Evolutionary conservation across 2,113 vertebrate species (phyloP), one percentile per base, ranked within the genome.

Genomic region (Gallinago jamesoni): DNA sequence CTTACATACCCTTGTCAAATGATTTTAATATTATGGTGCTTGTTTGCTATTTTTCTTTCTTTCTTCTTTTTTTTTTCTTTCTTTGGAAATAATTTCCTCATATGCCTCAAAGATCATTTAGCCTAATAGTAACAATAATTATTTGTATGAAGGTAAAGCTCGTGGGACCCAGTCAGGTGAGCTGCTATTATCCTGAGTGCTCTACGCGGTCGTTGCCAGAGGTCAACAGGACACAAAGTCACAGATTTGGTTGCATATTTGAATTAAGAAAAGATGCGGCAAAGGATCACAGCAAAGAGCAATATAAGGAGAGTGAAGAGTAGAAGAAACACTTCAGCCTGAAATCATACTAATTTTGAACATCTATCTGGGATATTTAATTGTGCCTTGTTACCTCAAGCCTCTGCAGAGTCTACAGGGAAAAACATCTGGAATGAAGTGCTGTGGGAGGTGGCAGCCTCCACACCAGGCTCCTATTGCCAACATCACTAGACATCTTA

Each of bases 101-200:
- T n/a, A 56, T 83, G 55, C 21, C 59, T 88, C 10, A n/a, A 90
- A 90, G 19, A 73, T 78, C 48, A 81, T 91, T 91, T 92, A 81
- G 92, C 67, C 41, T 87, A 79, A 87, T 31, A 8, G 77, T 73
- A 84, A 23, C 45, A 69, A 41, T 83, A 94, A 96, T 79, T 90
- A 81, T 89, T 92, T 78, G 21, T 68, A 64, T 53, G 50, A 93
- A 77, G 39, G 43, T 82, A 89, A 94, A 84, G 35, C 83, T 35
- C 27, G 2, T 59, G 73, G 73, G 83, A 92, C 43, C 4, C 33
- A 78, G 3, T 75, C 43, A 78, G 53, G 73, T 90, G 48, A 90
- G 27, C 35, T 83, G 14, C 56, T 94, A 53, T 90, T 94, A 84
- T 64, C 33, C 56, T 75, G 60, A 56, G 60, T 81, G 64, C 75